These are phyloP conservation scores for Ispidina picta DNA, from an alignment of 2,797 vertebrate species.

Conservation along the genomic window DNA sequence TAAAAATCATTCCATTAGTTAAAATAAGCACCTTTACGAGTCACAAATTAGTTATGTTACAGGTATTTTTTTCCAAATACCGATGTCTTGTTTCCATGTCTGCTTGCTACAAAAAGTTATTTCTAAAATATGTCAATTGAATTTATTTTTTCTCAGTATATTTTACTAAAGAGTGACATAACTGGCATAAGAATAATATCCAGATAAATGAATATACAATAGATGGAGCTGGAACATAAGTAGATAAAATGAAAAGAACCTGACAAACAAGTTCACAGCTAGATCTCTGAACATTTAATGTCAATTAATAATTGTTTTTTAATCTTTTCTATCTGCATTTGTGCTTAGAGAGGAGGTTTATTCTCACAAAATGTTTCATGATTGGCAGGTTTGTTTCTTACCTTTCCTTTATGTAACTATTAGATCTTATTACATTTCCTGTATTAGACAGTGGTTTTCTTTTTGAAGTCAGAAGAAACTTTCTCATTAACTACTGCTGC, in stretches of 20 bases:
- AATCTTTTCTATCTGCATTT: neutral
- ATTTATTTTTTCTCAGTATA: neutral
- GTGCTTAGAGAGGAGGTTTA: neutral
- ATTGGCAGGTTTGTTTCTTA: slow-evolving; percentile 38
- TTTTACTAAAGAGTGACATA: neutral
- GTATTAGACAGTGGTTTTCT: slow-evolving; percentile 12
- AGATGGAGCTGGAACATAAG: neutral
- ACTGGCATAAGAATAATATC: neutral
- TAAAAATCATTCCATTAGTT: no score
- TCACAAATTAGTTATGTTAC: neutral
- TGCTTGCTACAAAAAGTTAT: neutral
- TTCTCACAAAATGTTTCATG: slow-evolving; percentile 21
- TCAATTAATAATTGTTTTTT: slow-evolving; percentile 10
- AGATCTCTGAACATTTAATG: neutral
- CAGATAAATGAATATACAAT: neutral
- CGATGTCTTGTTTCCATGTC: neutral
- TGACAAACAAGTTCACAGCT: neutral
- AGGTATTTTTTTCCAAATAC: neutral
- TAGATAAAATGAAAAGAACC: neutral
- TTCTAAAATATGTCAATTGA: neutral
- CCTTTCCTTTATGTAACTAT: slow-evolving; percentile 8
- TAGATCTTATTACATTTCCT: slow-evolving; percentile 12
- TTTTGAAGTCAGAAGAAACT: slow-evolving; percentile 6
- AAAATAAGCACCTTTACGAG: no score
- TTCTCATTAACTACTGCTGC: slow-evolving; percentile 6